These are phyloP conservation scores for Troides aeacus DNA, from an alignment of 2,888 invertebrate species.

Conservation along the genomic window DNA sequence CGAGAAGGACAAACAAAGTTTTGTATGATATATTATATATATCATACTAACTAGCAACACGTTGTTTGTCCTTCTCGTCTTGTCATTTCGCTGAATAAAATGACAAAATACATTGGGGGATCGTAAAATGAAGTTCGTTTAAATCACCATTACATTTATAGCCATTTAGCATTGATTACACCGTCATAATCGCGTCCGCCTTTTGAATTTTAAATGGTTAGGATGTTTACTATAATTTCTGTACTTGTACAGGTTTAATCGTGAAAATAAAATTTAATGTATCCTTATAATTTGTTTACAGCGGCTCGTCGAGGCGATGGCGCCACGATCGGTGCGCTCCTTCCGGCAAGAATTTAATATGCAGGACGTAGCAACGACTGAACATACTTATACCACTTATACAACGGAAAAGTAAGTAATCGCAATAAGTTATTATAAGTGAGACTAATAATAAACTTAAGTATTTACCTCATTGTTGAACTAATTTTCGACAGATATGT, in stretches of 20 bases:
- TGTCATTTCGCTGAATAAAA: no score
- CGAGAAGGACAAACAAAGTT: no score
- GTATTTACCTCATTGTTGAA: background rate
- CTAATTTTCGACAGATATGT: conserved; percentile 70
- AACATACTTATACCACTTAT: conserved; percentile 84
- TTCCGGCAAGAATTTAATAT: conserved; percentile 92
- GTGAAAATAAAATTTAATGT: no score
- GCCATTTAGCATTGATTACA: no score
- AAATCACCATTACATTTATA: no score
- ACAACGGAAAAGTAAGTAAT: conserved; percentile 82
- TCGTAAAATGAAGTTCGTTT: no score
- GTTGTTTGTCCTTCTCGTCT: no score
- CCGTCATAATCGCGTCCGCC: no score
- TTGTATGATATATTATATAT: no score
- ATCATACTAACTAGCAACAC: no score
- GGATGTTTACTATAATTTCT: background rate
- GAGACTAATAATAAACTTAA: background rate
- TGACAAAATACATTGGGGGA: no score
- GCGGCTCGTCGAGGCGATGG: conserved; percentile 85
- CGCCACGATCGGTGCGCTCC: conserved; percentile 85
- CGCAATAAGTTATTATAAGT: background rate
- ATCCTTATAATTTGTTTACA: conserved; percentile 52
- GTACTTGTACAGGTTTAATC: no score
- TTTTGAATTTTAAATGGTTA: background rate
- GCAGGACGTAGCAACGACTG: conserved; percentile 83